A percentile compares a stretch with the other conserved stretches of the same genome.
phyloP scores from a whole-genome alignment of 2,113 vertebrate genomes.

The Engystomops pustulosus region DNA sequence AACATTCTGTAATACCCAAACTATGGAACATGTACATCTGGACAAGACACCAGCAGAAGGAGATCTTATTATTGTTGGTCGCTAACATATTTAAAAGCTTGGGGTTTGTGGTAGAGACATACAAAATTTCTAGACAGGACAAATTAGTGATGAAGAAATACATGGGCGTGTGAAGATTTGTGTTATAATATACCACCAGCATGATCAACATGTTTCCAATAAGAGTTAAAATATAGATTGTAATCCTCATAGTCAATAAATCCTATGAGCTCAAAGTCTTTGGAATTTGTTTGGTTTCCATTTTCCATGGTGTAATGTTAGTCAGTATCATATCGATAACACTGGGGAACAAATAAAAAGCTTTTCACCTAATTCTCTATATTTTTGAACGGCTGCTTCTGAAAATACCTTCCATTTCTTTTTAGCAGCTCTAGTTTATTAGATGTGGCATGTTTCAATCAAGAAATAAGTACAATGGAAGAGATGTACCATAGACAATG shows the following conservation, averaged over 20 bases:
- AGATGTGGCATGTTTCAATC: no score
- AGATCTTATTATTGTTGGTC: slow-evolving; percentile 57
- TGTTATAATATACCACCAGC: slow-evolving; percentile 55
- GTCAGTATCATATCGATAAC: no score
- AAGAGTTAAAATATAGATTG: slow-evolving; percentile 61
- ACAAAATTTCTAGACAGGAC: slow-evolving; percentile 69
- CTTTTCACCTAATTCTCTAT: no score
- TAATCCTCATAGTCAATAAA: background rate
- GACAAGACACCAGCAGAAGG: slow-evolving; percentile 63
- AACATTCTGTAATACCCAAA: no score
- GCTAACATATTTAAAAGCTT: slow-evolving; percentile 66
- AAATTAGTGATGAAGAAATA: slow-evolving; percentile 69
- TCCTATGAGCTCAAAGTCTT: background rate
- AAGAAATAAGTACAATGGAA: no score
- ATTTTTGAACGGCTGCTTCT: no score
- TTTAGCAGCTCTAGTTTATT: no score
- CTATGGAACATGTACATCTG: slow-evolving; percentile 70
- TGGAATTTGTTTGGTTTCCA: background rate
- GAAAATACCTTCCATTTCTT: no score
- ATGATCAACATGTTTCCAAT: slow-evolving; percentile 68
- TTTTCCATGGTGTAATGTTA: background rate
- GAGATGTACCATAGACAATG: no score
- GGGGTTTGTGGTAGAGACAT: slow-evolving; percentile 63
- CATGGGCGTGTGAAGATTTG: slow-evolving; percentile 66
- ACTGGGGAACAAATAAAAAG: no score